Conservation (phyloP, 2,888 invertebrate genomes). For the Ochropleura leucogaster region DNA sequence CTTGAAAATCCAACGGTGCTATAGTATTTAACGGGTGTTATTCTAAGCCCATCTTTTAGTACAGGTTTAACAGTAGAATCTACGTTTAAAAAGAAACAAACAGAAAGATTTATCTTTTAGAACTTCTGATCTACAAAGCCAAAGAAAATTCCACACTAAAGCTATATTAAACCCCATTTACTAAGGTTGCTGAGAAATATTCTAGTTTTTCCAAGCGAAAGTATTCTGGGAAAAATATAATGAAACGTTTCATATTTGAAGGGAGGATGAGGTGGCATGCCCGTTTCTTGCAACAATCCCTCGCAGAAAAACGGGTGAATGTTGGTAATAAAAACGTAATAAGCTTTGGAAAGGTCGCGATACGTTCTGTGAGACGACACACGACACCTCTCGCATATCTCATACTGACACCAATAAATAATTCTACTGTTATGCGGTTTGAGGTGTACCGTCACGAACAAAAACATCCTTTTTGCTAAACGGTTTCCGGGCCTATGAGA, state of each 20-base stretch:
- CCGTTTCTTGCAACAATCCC: conserved; percentile 44
- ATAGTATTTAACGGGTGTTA: neutral
- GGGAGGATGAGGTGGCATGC: conserved; percentile 9
- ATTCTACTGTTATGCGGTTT: conserved; percentile 2
- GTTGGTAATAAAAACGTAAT: conserved; percentile 60
- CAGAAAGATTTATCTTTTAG: neutral
- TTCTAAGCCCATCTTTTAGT: neutral
- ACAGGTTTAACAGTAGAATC: no score
- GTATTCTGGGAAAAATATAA: conserved; percentile 47
- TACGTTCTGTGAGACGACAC: conserved; percentile 1
- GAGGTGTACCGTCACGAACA: neutral
- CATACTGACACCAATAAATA: conserved; percentile 40
- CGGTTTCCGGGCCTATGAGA: no score
- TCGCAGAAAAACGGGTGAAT: conserved; percentile 35
- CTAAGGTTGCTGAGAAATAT: conserved; percentile 11
- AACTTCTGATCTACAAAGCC: neutral
- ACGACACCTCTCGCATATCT: conserved; percentile 42
- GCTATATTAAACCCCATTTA: conserved; percentile 8
- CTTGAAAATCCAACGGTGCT: neutral
- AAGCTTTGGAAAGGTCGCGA: conserved; percentile 47
- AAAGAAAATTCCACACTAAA: conserved; percentile 4
- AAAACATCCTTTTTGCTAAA: no score
- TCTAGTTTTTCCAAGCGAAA: conserved; percentile 30
- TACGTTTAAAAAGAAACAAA: neutral
- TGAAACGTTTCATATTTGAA: conserved; percentile 54